Percentiles rank a stretch among this genome's conserved stretches.
phyloP scores from a whole-genome alignment of 2,888 invertebrate species.

The Bellardia pandia region DNA sequence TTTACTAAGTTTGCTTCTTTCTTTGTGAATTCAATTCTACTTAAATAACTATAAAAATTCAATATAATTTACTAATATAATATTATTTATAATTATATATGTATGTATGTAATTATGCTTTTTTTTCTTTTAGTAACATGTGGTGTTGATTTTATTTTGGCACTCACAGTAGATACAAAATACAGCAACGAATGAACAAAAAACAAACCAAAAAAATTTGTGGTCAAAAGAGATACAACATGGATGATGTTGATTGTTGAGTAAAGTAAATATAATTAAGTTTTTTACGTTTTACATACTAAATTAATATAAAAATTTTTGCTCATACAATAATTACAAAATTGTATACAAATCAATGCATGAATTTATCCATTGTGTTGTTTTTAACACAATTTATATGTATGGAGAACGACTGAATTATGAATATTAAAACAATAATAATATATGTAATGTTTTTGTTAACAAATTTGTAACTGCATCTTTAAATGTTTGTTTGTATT shows the following conservation, averaged over 20 bases:
- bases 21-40: no score
- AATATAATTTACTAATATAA: no score
- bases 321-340: background rate
- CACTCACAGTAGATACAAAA: conserved; percentile 4
- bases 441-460: background rate
- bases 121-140: no score
- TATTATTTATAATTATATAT: background rate
- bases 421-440: conserved; percentile 17
- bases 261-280: conserved; percentile 51
- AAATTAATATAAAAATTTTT: conserved; percentile 33
- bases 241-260: conserved; percentile 19
- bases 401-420: conserved; percentile 12
- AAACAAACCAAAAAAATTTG: background rate
- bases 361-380: conserved; percentile 6
- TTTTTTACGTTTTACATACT: conserved; percentile 33
- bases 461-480: background rate
- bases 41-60: no score
- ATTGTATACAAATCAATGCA: background rate
- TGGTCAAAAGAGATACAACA: conserved; percentile 38
- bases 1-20: no score
- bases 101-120: background rate
- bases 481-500: conserved; percentile 19
- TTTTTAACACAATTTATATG: conserved; percentile 4
- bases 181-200: background rate
- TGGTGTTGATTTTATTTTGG: no score